Evolutionary conservation across 2,113 vertebrate species (phyloP), one percentile per base, ranked within the genome.

Genomic region (Cariama cristata): DNA sequence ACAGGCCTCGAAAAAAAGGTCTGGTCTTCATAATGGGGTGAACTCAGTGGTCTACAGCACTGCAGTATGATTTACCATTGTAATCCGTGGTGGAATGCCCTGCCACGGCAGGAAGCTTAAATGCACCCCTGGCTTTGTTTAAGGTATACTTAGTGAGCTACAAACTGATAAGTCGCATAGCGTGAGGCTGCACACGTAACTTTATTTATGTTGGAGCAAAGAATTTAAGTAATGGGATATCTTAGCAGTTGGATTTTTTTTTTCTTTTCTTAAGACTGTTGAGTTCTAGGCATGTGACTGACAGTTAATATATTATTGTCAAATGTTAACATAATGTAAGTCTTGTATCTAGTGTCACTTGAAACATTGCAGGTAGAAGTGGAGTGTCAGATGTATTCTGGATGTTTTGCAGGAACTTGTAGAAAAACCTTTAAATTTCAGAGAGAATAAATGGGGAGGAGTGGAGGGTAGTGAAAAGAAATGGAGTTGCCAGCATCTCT

Each of bases 161-260:
- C 32, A 81, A 88, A 22, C 20, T 60, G 26, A 9, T 75, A 22
- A 26, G 17, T 84, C 12, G 5, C 0, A 0, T 18, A 68, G 32
- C 1, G 0, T n/a, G 42, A 73, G 26, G 27, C 14, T 63, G 20
- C 6, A 2, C 1, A 2, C 1, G 2, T 76, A n/a, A 40, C 18
- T 74, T 13, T 32, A 16, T 73, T 62, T 62, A 0, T 5, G 2
- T 8, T 83, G 68, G 50, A 86, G 47, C 26, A 16, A 73, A 83
- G 16, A 38, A 50, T 84, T 86, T 32, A 68, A 79, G 32, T 79
- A 93, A 50, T 22, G 19, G 72, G 26, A 11, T 85, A 62, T 67
- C 45, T 53, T n/a, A 72, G 66, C 53, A 91, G 74, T 33, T 32
- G 52, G 18, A 6, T 23, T 88, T 89, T 85, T 66, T 27, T 68